Evolutionary conservation across 2,797 vertebrate genomes (phyloP).

Genomic region (Adelosebastes latens): DNA sequence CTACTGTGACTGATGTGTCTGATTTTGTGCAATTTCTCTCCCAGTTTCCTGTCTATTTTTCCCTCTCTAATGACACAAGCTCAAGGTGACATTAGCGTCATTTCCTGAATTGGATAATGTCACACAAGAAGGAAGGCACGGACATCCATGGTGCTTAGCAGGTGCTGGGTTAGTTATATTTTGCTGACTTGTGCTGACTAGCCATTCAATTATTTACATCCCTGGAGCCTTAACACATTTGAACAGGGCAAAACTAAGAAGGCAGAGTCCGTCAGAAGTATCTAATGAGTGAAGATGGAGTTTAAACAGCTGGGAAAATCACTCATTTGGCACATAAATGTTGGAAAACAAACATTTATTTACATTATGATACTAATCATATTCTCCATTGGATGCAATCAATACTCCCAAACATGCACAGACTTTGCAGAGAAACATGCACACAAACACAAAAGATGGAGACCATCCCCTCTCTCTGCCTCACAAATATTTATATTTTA

Average conservation of each 20-base stretch:
- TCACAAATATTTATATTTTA: conserved; percentile 8
- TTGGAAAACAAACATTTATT: neutral
- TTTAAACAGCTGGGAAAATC: neutral
- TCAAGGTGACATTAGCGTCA: conserved; percentile 21
- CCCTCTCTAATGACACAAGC: neutral
- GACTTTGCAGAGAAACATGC: conserved; percentile 1
- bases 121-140: conserved; percentile 1
- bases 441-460: conserved; percentile 22
- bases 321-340: neutral
- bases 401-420: conserved; percentile 6
- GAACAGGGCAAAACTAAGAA: neutral
- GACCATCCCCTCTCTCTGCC: neutral
- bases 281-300: neutral
- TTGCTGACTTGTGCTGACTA: conserved; percentile 13
- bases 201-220: conserved; percentile 27
- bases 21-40: neutral
- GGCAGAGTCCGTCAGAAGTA: neutral
- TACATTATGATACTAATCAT: neutral
- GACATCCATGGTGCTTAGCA: neutral
- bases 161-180: conserved; percentile 2
- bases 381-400: neutral
- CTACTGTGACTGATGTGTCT: neutral
- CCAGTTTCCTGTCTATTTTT: neutral
- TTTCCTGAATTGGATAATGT: conserved; percentile 32
- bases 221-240: neutral